A percentile compares a stretch with the other conserved stretches of the same genome.
phyloP scores from a whole-genome alignment of 2,888 invertebrate genomes.

The Microctonus hyperodae region DNA sequence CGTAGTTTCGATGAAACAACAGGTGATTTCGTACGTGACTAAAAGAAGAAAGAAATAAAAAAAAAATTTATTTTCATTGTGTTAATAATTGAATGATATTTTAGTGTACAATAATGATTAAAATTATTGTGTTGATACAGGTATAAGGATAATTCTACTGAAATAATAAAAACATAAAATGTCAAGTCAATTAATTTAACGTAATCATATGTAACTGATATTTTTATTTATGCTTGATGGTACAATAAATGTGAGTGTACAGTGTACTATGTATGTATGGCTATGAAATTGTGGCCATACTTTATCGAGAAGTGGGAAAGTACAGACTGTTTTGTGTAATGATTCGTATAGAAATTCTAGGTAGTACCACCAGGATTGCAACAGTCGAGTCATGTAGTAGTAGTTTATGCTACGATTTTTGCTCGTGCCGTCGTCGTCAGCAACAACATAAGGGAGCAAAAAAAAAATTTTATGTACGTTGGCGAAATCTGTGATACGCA shows the following conservation, averaged over 20 bases:
- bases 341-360: neutral
- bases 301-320: slow-evolving; percentile 2
- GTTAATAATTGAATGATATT: neutral
- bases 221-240: neutral
- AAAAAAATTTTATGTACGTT: neutral
- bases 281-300: neutral
- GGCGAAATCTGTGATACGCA: neutral
- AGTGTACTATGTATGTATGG: neutral
- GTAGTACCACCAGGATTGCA: slow-evolving; percentile 16
- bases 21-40: slow-evolving; percentile 1
- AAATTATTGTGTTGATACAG: neutral
- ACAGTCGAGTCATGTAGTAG: too few species aligned
- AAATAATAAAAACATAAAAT: slow-evolving; percentile 2
- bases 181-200: neutral
- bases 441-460: too few species aligned
- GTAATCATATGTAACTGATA: neutral
- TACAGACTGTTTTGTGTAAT: neutral
- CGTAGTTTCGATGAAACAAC: neutral
- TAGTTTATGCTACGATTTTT: too few species aligned
- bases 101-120: neutral
- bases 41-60: neutral
- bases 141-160: neutral
- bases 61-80: neutral
- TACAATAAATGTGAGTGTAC: neutral
- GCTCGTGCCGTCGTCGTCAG: too few species aligned